Evolutionary conservation across 1,140 invertebrate species (phyloP).

Genomic region (Adoxophyes honmai): DNA sequence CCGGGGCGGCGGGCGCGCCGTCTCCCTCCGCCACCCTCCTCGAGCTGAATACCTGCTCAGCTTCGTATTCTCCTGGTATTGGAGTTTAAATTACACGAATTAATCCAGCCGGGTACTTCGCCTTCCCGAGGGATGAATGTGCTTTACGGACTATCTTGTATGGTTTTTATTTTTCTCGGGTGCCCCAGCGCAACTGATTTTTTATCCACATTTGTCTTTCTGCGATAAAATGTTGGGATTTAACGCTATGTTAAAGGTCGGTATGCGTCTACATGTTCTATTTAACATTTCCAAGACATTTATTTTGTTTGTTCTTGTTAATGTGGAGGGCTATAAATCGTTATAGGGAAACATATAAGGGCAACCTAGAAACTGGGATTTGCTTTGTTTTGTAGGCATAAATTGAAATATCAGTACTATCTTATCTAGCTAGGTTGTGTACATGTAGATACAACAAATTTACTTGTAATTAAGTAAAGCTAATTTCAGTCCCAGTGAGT

Average conservation of each 20-base stretch:
- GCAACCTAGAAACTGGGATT: too few species aligned
- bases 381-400: too few species aligned
- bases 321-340: too few species aligned
- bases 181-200: conserved; percentile 21
- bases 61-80: conserved; percentile 65
- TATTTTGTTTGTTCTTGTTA: background rate
- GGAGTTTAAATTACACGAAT: conserved; percentile 71
- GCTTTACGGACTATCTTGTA: conserved; percentile 32
- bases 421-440: too few species aligned
- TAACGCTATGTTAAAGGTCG: background rate
- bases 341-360: too few species aligned
- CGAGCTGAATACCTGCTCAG: conserved; percentile 48
- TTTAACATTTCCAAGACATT: background rate
- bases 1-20: conserved; percentile 21
- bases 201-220: conserved; percentile 20
- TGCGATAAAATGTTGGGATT: conserved; percentile 24
- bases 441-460: too few species aligned
- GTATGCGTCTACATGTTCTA: conserved; percentile 2
- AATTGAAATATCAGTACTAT: too few species aligned
- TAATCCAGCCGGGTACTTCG: conserved; percentile 53
- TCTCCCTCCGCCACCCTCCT: conserved; percentile 48
- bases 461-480: too few species aligned
- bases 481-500: too few species aligned
- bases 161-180: conserved; percentile 34
- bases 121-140: conserved; percentile 41